Evolutionary conservation across 2,797 vertebrate genomes (phyloP), one percentile per base, ranked within the genome.

Genomic region (Todus mexicanus): DNA sequence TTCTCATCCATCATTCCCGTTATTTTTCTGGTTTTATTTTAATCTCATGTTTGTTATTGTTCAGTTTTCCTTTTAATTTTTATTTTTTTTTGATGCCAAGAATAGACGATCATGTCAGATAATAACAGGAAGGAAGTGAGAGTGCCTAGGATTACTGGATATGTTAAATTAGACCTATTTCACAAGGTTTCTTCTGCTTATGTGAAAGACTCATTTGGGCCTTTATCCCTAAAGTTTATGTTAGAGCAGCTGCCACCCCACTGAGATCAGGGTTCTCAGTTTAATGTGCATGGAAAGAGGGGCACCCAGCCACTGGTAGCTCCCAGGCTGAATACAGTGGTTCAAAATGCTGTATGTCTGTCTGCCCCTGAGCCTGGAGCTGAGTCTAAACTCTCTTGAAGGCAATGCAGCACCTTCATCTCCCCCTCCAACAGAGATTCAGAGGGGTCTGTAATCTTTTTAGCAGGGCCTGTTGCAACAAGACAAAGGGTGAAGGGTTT

Each of bases 121-220:
- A 92, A 78, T 90, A 81, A 29, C 14, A 38, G 95, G 94, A 96
- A 96, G 91, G 91, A 96, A 86, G 35, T 73, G 47, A 92, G 63
- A 91, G 48, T 75, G 60, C 29, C 40, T 43, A 48, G 47, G 25
- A 54, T 93, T 95, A 69, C 89, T 92, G 94, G 85, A 81, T 38
- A 50, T 63, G 12, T 63, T 84, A 90, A 89, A 91, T 88, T 81
- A 91, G 88, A 70, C 21, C 10, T 27, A 38, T 56, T 87, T 85
- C 91, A 86, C 27, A 3, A 51, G 8, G 2, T 68, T 72, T 79
- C 75, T 66, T 72, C 66, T 69, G 7, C 86, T 90, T 79, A 22
- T 70, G 53, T 20, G 65, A 21, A 42, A 63, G 29, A 29, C 51
- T 43, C 2, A 0, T 18, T 54, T 50, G 50, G 20, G 25, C 19